These are phyloP conservation scores for Rhyzopertha dominica DNA, from an alignment of 1,140 invertebrate genomes.

Conservation along the genomic window DNA sequence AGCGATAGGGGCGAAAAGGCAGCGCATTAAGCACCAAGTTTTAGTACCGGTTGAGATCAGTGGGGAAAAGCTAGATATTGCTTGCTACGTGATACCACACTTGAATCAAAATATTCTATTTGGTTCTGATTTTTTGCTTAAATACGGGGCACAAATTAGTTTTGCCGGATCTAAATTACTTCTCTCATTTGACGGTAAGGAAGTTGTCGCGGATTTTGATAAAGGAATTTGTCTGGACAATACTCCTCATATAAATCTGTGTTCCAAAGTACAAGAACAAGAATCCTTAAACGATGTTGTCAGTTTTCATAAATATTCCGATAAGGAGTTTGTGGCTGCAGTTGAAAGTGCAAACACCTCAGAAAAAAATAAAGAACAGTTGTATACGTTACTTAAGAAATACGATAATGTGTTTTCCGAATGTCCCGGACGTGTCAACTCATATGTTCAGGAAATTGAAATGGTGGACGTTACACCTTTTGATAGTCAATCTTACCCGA, in stretches of 20 bases:
- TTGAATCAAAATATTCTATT: constrained; percentile 2
- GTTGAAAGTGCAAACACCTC: neutral
- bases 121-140: neutral
- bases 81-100: neutral
- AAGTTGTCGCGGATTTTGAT: neutral
- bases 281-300: too few relatives aligned
- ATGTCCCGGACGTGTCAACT: constrained; percentile 1
- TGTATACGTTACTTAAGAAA: neutral
- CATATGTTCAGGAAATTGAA: constrained; percentile 9
- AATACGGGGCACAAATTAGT: neutral
- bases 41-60: neutral
- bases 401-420: constrained; percentile 1
- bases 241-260: too few relatives aligned
- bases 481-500: constrained; percentile 2
- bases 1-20: too few relatives aligned
- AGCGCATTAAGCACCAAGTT: constrained; percentile 4
- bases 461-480: neutral
- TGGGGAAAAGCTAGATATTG: neutral
- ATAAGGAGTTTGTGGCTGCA: neutral
- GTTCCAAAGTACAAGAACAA: neutral
- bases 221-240: neutral
- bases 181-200: neutral
- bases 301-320: neutral
- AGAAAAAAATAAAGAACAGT: constrained; percentile 4
- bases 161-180: neutral